phyloP scores from a whole-genome alignment of 1,140 invertebrate species.

The Caenorhabditis inopinata region DNA sequence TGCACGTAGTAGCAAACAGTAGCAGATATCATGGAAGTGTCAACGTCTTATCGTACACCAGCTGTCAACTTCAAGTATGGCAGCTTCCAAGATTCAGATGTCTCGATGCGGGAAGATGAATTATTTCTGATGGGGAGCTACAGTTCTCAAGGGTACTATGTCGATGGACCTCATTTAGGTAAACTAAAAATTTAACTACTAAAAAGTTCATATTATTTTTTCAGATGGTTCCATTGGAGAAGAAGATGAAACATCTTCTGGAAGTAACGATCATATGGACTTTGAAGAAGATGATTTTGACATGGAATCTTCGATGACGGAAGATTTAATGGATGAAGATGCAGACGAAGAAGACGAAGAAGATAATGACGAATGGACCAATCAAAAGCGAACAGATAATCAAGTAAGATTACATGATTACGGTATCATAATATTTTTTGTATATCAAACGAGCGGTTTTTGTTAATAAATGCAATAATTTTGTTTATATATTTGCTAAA shows the following conservation, averaged over 20 bases:
- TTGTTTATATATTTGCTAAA: too few relatives aligned
- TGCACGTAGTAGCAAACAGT: neutral
- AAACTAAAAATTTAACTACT: neutral
- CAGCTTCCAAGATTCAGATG: slow-evolving; percentile 5
- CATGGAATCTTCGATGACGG: neutral
- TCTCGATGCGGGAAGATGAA: slow-evolving; percentile 9
- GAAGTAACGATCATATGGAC: neutral
- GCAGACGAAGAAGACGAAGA: slow-evolving; percentile 17
- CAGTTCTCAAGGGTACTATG: slow-evolving; percentile 28
- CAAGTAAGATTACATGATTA: neutral
- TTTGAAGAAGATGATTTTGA: slow-evolving; percentile 8
- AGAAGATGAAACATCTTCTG: slow-evolving; percentile 8
- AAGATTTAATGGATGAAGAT: neutral
- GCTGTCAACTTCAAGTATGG: slow-evolving; percentile 19
- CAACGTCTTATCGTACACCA: slow-evolving; percentile 17
- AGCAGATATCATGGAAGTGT: slow-evolving; percentile 7
- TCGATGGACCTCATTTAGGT: neutral
- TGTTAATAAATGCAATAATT: too few relatives aligned
- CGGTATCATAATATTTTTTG: neutral
- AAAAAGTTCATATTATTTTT: neutral
- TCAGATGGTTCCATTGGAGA: slow-evolving; percentile 18
- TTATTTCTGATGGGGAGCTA: slow-evolving; percentile 11
- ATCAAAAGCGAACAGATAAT: slow-evolving; percentile 22
- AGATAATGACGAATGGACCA: slow-evolving; percentile 18
- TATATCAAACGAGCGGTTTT: too few relatives aligned